phyloP scores from a whole-genome alignment of 1,140 invertebrate genomes.

The Ips typographus region DNA sequence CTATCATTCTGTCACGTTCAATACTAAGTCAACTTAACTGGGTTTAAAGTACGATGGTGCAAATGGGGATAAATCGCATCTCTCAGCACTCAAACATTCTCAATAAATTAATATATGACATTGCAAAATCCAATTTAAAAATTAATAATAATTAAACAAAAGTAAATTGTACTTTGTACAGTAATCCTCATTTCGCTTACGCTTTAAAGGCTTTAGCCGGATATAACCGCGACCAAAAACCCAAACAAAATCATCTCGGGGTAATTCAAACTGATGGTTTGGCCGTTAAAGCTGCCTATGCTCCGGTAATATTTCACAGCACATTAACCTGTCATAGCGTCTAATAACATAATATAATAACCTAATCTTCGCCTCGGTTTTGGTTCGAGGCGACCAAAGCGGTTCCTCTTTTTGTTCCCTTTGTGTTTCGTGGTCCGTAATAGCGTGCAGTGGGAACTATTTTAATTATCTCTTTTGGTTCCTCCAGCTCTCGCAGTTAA shows the following conservation, averaged over 20 bases:
- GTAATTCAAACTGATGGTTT: slow-evolving; percentile 12
- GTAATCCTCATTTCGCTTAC: too few relatives aligned
- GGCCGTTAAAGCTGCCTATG: slow-evolving; percentile 16
- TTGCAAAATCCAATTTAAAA: too few relatives aligned
- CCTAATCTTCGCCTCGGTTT: slow-evolving; percentile 44
- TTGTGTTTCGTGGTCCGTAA: slow-evolving; percentile 9
- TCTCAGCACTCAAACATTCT: too few relatives aligned
- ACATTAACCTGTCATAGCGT: slow-evolving; percentile 48
- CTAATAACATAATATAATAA: slow-evolving; percentile 51
- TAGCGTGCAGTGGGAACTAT: slow-evolving; percentile 19
- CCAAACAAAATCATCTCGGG: background rate
- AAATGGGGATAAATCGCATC: too few relatives aligned
- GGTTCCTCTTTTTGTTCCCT: slow-evolving; percentile 29
- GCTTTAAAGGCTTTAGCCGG: too few relatives aligned
- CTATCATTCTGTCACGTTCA: too few relatives aligned
- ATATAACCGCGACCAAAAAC: background rate
- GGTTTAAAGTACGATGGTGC: too few relatives aligned
- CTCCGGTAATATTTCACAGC: slow-evolving; percentile 48
- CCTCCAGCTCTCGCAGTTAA: too few relatives aligned
- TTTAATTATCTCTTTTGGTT: slow-evolving; percentile 20
- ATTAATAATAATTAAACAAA: too few relatives aligned
- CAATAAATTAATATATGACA: too few relatives aligned
- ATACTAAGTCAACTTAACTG: too few relatives aligned
- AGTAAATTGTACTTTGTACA: too few relatives aligned
- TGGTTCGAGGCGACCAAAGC: slow-evolving; percentile 25